Conservation (phyloP, 1,140 invertebrate genomes). For the Lineus longissimus region DNA sequence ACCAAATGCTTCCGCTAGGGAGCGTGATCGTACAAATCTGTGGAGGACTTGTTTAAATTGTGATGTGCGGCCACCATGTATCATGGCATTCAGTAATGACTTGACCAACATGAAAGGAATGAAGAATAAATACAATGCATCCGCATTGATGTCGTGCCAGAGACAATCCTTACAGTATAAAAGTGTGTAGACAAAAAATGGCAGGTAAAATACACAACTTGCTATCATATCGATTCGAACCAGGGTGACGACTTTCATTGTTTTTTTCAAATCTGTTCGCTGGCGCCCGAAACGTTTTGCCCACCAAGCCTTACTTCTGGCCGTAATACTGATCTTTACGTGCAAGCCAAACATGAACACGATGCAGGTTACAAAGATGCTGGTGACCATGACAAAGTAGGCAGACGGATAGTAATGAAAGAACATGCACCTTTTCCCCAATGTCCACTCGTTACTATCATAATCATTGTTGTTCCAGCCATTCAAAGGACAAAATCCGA, state of each 20-base stretch:
- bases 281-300: too few relatives aligned
- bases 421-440: conserved; percentile 7
- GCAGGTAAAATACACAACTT: neutral
- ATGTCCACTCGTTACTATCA: conserved; percentile 8
- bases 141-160: neutral
- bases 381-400: neutral
- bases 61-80: neutral
- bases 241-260: neutral
- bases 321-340: neutral
- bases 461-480: conserved; percentile 27
- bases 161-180: neutral
- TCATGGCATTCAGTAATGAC: conserved; percentile 5
- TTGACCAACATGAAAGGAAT: neutral
- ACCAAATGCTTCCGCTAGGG: too few relatives aligned
- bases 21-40: neutral
- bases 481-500: conserved; percentile 40
- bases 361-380: neutral
- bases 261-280: neutral
- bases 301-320: too few relatives aligned
- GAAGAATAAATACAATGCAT: neutral
- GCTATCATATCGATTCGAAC: neutral
- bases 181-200: neutral
- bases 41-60: neutral
- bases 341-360: neutral
- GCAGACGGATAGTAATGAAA: conserved; percentile 25